Base-by-base conservation (phyloP, 1,140 invertebrate genomes). In the Pectinophora gossypiella region DNA sequence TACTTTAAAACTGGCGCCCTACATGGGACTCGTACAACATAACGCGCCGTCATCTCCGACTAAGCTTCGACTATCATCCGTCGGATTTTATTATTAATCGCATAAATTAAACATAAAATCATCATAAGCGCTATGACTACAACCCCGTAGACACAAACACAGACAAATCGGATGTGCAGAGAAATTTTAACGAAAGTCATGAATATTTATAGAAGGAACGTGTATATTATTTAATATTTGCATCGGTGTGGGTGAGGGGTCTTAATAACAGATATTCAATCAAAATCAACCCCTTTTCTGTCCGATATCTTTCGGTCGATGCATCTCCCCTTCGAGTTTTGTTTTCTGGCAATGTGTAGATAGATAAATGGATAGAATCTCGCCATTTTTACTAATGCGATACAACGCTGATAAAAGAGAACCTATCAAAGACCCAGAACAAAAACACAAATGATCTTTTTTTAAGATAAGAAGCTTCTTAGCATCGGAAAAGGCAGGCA, bases 261-360 rank as follows among this genome's bases (percentile, higher is more conserved):
- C 73, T 75, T 83, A 84, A 85, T 85, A 84, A 77, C 82, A 84
- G 80, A 86, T 84, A 84, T 86, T 84, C 80, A 84, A 86, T 84
- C 80, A 84, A 84, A 84, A 81, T 79, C 76, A 82, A 83, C 78
- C 83, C 78, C 74, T 80, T 79, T 56, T 62, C 65, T n/a, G 68
- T 60, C 74, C 80, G 77, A 80, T 82, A 81, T 80, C 78, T 84
- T 79, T 76, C 66, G 68, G 57, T 61, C 69, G 65, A 65, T 70
- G 60, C 69, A 65, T 73, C 76, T 71, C 79, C 76, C 78, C 70
- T 68, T 58, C 58, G 56, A 59, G 63, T 71, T 72, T 76, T 73
- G 67, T 74, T 76, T 73, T 64, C 10, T 15, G 13, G 23, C 23
- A n/a, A n/a, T 32, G 27, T 32, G 27, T n/a, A 32, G 9, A n/a